Evolutionary conservation across 2,888 invertebrate genomes (phyloP).

Genomic region (Chirona hameri): DNA sequence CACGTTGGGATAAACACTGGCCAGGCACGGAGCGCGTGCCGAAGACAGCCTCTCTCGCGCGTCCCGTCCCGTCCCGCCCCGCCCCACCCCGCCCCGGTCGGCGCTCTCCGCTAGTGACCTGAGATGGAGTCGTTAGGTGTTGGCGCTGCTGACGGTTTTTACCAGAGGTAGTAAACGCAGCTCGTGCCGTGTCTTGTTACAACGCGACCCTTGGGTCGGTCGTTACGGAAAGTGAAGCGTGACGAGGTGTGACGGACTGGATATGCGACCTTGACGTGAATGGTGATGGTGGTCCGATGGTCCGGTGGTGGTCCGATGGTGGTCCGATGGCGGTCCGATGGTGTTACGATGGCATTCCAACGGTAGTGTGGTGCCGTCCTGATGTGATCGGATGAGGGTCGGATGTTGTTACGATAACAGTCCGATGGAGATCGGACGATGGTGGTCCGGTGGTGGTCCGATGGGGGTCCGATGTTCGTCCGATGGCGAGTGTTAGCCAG

Average conservation of each 20-base stretch:
- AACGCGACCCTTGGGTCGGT: not conserved
- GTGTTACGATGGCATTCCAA: too few species aligned
- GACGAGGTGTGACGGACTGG: not conserved
- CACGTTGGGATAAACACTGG: not conserved
- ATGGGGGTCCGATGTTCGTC: too few species aligned
- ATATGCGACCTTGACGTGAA: too few species aligned
- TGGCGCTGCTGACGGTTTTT: not conserved
- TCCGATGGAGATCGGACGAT: too few species aligned
- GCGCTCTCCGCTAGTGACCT: not conserved
- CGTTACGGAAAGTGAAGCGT: not conserved
- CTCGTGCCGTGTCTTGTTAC: not conserved
- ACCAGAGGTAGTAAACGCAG: not conserved
- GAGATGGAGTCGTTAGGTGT: not conserved
- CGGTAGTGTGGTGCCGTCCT: too few species aligned
- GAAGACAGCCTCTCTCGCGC: not conserved
- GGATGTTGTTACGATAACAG: too few species aligned
- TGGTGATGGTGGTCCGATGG: too few species aligned
- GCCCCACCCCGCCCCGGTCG: not conserved
- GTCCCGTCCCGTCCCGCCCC: too few species aligned
- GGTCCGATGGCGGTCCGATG: constrained; percentile 6
- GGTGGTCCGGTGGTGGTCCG: too few species aligned
- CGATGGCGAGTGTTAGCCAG: too few species aligned
- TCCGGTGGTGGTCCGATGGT: too few species aligned
- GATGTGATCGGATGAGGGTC: too few species aligned
- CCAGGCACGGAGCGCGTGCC: not conserved